Evolutionary conservation across 2,888 invertebrate species (phyloP), one percentile per base, ranked within the genome.

Genomic region (Pyralis farinalis): DNA sequence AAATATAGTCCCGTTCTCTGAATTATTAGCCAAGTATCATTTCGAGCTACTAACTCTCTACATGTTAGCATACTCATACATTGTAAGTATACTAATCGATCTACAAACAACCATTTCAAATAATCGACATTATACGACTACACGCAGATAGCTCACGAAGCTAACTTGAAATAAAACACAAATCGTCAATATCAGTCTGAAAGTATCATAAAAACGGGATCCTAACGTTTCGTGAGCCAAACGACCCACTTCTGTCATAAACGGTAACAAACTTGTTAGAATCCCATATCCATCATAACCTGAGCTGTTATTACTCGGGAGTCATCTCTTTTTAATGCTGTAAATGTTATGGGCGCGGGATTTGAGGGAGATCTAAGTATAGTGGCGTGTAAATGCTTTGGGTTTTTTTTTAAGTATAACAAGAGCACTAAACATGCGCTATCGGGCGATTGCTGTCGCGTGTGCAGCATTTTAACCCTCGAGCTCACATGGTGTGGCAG

Each of bases 381-480:
- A 4, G 8, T 25, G 25, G 25, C 7, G 1, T 3, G 25, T 3
- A 25, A 25, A 25, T 25, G 25, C 25, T 3, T 25, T 7, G 8
- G 25, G 25, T 5, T 25, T 25, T 25, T 25, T 25, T 37, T 37
- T 29, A 21, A 21, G 29, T 37, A 16, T 16, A 30, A 21, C 30
- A 43, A 44, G 44, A 40, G 45, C 44, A 52, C 51, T 62, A 61
- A 66, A 66, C 55, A 55, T 66, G 46, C 51, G 48, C 49, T 63
- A 62, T 63, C 59, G 42, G 44, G 22, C 34, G 28, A 30, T 34
- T 39, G 33, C 39, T 44, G 38, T 53, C 46, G 49, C 51, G 51
- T 57, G 58, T 53, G 46, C 45, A 45, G 44, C 45, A 44, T 43
- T 54, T 49, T 49, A 48, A 43, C 40, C 37, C 33, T 50, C 48